Conservation (phyloP, 2,113 vertebrate species). For the Phoenicopterus ruber region DNA sequence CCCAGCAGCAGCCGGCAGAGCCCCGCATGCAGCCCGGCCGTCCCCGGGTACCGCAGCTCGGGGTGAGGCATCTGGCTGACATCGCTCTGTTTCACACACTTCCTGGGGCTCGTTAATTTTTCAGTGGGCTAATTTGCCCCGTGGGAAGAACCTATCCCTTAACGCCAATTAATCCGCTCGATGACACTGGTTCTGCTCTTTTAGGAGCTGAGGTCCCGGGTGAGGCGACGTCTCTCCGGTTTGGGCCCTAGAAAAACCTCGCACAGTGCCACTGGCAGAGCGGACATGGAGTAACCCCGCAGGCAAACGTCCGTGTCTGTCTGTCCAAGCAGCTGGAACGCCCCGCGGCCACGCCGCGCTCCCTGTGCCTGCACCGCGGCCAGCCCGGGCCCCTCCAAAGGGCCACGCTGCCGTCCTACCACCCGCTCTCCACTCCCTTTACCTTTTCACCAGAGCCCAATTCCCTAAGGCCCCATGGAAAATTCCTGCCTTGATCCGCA, state of each 20-base stretch:
- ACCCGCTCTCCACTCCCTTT: neutral
- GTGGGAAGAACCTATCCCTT: neutral
- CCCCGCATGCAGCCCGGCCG: neutral
- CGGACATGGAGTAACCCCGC: fast-evolving
- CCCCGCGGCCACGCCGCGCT: fast-evolving
- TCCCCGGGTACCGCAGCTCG: fast-evolving
- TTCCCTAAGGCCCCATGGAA: neutral
- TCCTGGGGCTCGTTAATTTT: neutral
- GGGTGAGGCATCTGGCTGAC: neutral
- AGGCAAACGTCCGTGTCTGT: neutral
- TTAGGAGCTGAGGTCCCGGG: neutral
- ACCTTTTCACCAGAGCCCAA: neutral
- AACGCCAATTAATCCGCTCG: neutral
- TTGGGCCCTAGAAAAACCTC: neutral
- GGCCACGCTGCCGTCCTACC: neutral
- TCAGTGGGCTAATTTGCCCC: neutral
- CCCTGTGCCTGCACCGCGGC: fast-evolving
- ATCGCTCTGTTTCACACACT: fast-evolving
- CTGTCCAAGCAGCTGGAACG: neutral
- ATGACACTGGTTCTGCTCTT: neutral
- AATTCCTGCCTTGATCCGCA: constrained; percentile 20
- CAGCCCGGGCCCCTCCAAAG: neutral
- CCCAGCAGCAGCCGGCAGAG: neutral
- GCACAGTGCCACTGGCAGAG: fast-evolving
- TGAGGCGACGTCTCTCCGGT: neutral